Evolutionary conservation across 2,113 vertebrate genomes (phyloP).

Genomic region (Vulpes lagopus): DNA sequence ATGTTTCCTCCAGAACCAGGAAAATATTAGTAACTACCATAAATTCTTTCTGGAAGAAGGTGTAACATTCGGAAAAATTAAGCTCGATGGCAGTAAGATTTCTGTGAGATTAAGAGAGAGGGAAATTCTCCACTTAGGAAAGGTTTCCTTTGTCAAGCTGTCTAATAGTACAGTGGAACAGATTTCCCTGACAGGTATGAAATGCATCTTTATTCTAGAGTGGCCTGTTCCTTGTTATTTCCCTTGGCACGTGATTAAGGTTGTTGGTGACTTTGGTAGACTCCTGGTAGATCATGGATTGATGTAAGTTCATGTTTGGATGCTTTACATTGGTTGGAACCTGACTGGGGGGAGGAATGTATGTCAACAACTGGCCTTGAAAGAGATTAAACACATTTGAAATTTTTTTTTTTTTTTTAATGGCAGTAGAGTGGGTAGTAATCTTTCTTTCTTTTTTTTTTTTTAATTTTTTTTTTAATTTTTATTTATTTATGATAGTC

Average conservation of each 20-base stretch:
- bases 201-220: background rate
- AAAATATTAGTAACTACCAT: background rate
- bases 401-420: slow-evolving; percentile 31
- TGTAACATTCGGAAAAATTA: background rate
- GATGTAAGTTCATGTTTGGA: slow-evolving; percentile 68
- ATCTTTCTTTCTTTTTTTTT: slow-evolving; percentile 54
- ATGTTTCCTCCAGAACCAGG: background rate
- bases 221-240: slow-evolving; percentile 27
- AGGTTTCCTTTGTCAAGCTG: background rate
- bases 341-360: slow-evolving; percentile 41
- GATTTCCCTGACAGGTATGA: background rate
- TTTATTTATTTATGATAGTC: too few relatives aligned
- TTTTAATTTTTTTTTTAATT: too few relatives aligned
- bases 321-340: slow-evolving; percentile 42
- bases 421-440: background rate
- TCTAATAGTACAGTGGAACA: background rate
- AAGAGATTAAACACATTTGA: slow-evolving; percentile 56
- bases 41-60: slow-evolving; percentile 27
- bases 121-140: background rate
- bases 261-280: slow-evolving; percentile 58
- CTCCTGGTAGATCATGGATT: slow-evolving; percentile 73
- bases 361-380: slow-evolving; percentile 38
- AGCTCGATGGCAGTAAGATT: background rate
- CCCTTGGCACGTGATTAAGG: background rate
- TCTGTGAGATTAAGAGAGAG: background rate